Evolutionary conservation across 1,140 invertebrate genomes (phyloP), one percentile per base, ranked within the genome.

Genomic region (Callitettix versicolor): DNA sequence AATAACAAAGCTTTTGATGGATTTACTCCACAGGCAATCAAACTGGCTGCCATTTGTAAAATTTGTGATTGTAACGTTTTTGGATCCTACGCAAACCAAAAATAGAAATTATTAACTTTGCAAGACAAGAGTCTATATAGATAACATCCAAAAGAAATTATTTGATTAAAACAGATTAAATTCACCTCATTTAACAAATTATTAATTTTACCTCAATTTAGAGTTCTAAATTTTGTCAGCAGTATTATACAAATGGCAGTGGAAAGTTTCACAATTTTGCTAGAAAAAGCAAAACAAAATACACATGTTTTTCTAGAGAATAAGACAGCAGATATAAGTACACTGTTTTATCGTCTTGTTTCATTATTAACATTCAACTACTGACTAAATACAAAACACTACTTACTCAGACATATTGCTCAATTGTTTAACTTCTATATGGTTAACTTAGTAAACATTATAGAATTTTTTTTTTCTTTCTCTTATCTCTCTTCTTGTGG

Each of bases 21-120:
- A 72, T 98, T 80, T 44, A 98, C 79, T 4, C 95, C 96, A 76
- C 90, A 94, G 1, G 91, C 94, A 50, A 99, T 62, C 52, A 98
- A 71, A 49, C 82, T 84, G 7, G 95, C 92, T 1, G 86, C 78
- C 71, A 92, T 80, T 64, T 83, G 74, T 6, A 86, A 69, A 51
- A 88, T 87, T 65, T 89, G 86, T 56, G 80, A 68, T 55, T 78
- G 76, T 18, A 96, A 70, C 56, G 68, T 57, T 17, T 74, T 64
- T 1, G 84, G 81, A 64, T 91, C 77, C 79, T 90, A 71, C 9
- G 9, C 7, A 43, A 43, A 17, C 14, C 41, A 43, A 43, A 43
- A 43, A 6, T 7, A 18, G 15, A 15, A 43, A 43, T 43, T 5
- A 9, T 14, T 43, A 9, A 17, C 41, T 9, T 6, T 43, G 14